Evolutionary conservation across 2,797 vertebrate genomes (phyloP), one percentile per base, ranked within the genome.

Genomic region (Chromis chromis): DNA sequence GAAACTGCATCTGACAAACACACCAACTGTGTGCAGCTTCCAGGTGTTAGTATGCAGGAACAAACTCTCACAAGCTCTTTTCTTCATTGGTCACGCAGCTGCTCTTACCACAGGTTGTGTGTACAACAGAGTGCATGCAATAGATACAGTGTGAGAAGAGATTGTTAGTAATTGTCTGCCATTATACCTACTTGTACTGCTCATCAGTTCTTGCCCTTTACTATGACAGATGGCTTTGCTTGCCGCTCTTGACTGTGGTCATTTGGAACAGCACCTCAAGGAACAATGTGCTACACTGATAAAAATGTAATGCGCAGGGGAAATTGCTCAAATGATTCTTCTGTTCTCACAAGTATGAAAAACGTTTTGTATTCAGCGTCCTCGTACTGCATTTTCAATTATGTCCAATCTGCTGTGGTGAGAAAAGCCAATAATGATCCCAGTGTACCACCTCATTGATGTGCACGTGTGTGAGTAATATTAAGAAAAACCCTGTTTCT

Each of bases 321-420:
- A 28, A 60, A 66, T 54, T 6, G 25, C 0, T 57, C 3, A 36
- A 71, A 62, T 70, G 31, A 55, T 46, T 81, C 13, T n/a, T 60
- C 27, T 40, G 17, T 46, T 54, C 22, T 70, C 54, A 55, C 27
- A 66, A 63, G 63, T 44, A 44, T 71, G 70, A 71, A 6, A 40
- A 19, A 57, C 70, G 27, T 59, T 67, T 76, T 60, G 19, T 64
- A 71, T 65, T 79, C 72, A 63, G 65, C 27, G 68, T 73, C 17
- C 31, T 76, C 44, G 1, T 50, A 1, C 73, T 84, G 75, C 44
- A 73, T 79, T 42, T 2, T 40, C 49, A 70, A 60, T 84, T 1
- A 33, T 52, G n/a, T 42, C 40, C 46, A 54, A 60, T 76, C 28
- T 70, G 46, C 33, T 1, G 4, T 40, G 48, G 56, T 60, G 70